These are phyloP conservation scores for Halcyon chelicuti DNA, from an alignment of 2,797 vertebrate genomes.

Conservation along the genomic window DNA sequence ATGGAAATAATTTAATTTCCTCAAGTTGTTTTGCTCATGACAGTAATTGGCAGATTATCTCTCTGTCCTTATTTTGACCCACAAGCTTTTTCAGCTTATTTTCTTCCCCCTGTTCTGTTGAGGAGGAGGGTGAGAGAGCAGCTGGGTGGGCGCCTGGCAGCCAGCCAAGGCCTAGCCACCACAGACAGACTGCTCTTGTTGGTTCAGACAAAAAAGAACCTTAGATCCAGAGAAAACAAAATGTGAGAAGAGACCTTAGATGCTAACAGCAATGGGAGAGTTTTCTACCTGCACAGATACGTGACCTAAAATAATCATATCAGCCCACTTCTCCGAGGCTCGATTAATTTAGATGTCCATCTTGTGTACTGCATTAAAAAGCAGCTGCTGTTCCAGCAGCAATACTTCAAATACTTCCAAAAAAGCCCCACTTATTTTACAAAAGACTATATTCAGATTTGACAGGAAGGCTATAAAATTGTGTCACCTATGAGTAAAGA, in stretches of 20 bases:
- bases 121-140: background rate
- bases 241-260: background rate
- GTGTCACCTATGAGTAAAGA: background rate
- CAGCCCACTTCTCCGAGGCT: background rate
- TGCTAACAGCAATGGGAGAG: background rate
- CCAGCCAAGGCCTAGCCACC: background rate
- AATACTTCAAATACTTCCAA: background rate
- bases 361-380: background rate
- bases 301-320: background rate
- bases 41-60: background rate
- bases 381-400: background rate
- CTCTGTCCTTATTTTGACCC: background rate
- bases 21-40: background rate
- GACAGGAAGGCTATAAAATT: background rate
- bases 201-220: background rate
- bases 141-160: fast-evolving
- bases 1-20: background rate
- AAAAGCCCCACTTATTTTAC: background rate
- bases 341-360: background rate
- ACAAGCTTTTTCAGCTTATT: background rate
- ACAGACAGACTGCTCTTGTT: background rate
- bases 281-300: background rate
- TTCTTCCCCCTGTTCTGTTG: background rate
- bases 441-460: background rate
- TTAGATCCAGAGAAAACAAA: background rate